Evolutionary conservation across 2,888 invertebrate genomes (phyloP).

Genomic region (Epicampocera succincta): DNA sequence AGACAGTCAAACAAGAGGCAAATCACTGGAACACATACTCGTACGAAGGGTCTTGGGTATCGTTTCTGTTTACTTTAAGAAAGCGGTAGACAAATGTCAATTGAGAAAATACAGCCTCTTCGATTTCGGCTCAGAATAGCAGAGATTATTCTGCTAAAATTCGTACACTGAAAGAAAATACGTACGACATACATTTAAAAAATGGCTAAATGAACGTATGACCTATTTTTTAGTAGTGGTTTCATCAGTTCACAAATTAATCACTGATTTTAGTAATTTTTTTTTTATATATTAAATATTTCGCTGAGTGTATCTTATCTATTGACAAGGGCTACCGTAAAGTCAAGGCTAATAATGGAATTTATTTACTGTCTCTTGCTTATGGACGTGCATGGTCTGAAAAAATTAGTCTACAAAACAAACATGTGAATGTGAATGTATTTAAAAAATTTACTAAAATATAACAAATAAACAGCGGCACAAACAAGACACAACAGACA

Average conservation of each 20-base stretch:
- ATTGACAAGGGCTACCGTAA: conserved; percentile 62
- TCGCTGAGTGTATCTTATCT: conserved; percentile 37
- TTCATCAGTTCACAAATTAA: neutral
- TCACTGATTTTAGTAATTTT: neutral
- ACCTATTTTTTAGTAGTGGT: no score
- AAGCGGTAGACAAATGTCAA: conserved; percentile 49
- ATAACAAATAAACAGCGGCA: conserved; percentile 48
- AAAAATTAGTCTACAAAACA: conserved; percentile 61
- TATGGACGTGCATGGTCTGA: conserved; percentile 52
- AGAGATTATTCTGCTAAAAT: conserved; percentile 4
- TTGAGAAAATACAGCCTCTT: conserved; percentile 35
- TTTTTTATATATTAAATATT: neutral
- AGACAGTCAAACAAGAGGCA: no score
- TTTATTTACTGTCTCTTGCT: conserved; percentile 55
- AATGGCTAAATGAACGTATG: no score
- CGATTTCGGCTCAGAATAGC: conserved; percentile 6
- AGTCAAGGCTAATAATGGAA: conserved; percentile 61
- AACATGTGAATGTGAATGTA: conserved; percentile 55
- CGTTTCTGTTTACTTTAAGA: conserved; percentile 58
- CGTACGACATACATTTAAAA: no score
- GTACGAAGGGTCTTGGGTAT: conserved; percentile 37
- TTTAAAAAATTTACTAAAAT: conserved; percentile 40
- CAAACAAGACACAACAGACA: conserved; percentile 39
- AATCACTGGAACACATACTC: conserved; percentile 7
- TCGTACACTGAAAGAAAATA: conserved; percentile 31